These are phyloP conservation scores for Streptopelia turtur DNA, from an alignment of 2,797 vertebrate genomes.

Conservation along the genomic window DNA sequence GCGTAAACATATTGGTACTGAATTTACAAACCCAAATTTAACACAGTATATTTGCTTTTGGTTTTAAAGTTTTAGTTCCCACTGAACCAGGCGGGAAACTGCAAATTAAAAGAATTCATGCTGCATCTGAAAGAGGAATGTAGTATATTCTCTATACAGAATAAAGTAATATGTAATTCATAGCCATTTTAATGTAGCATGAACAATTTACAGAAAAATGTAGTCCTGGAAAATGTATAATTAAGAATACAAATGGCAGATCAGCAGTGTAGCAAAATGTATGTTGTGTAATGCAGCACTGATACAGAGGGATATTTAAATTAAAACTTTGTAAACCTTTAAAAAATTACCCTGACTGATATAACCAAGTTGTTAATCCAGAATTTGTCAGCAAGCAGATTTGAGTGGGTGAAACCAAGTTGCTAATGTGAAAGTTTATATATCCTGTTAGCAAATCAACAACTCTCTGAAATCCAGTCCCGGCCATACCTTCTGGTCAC, in stretches of 20 bases:
- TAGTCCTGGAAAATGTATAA: slow-evolving; percentile 1
- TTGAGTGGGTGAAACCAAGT: background rate
- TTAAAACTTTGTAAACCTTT: background rate
- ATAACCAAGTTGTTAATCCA: background rate
- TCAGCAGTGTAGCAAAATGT: background rate
- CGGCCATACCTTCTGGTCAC: background rate
- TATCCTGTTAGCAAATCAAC: background rate
- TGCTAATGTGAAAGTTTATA: background rate
- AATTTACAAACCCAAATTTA: slow-evolving; percentile 8
- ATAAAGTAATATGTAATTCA: background rate
- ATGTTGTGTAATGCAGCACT: background rate
- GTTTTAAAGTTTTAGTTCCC: slow-evolving; percentile 9
- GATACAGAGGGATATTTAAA: background rate
- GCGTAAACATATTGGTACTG: background rate
- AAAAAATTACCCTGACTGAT: background rate
- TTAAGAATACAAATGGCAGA: background rate
- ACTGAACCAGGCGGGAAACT: background rate
- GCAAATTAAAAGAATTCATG: slow-evolving; percentile 4
- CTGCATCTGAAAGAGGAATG: background rate
- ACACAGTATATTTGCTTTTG: background rate
- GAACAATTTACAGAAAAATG: slow-evolving; percentile 8
- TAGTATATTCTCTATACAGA: background rate
- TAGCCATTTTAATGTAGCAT: background rate
- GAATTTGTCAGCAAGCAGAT: background rate
- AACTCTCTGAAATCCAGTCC: background rate